Conservation (phyloP, 2,797 vertebrate species). For the Enteromius mattozi region DNA sequence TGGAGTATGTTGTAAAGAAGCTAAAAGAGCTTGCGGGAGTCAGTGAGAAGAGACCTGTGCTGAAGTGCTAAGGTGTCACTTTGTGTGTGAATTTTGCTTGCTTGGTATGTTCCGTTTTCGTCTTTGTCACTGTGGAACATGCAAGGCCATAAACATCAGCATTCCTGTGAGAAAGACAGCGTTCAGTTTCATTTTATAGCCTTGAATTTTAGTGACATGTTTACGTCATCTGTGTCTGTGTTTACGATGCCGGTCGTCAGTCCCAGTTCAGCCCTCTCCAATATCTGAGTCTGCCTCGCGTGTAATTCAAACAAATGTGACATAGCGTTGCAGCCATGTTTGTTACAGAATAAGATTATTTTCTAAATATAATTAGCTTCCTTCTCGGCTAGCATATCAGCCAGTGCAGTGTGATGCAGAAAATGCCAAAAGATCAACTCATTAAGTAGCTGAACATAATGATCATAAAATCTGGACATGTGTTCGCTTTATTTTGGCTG, state of each 20-base stretch:
- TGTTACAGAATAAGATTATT: conserved; percentile 60
- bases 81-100: conserved; percentile 34
- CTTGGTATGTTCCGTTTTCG: conserved; percentile 19
- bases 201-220: conserved; percentile 36
- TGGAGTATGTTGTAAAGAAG: conserved; percentile 26
- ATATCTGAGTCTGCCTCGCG: conserved; percentile 36
- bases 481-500: conserved; percentile 67
- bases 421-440: conserved; percentile 68
- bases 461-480: conserved; percentile 70
- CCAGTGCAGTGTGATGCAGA: conserved; percentile 54
- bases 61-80: conserved; percentile 6
- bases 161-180: conserved; percentile 32
- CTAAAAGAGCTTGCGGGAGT: background rate
- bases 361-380: conserved; percentile 63
- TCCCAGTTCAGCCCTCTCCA: conserved; percentile 26
- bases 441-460: conserved; percentile 70
- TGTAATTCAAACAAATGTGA: conserved; percentile 56
- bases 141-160: conserved; percentile 31
- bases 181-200: conserved; percentile 27
- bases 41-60: conserved; percentile 2
- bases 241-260: conserved; percentile 29
- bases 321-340: conserved; percentile 44
- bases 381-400: conserved; percentile 55
- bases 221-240: conserved; percentile 34
- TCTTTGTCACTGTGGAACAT: conserved; percentile 22